These are phyloP conservation scores for Battus philenor DNA, from an alignment of 1,140 invertebrate species.

Conservation along the genomic window DNA sequence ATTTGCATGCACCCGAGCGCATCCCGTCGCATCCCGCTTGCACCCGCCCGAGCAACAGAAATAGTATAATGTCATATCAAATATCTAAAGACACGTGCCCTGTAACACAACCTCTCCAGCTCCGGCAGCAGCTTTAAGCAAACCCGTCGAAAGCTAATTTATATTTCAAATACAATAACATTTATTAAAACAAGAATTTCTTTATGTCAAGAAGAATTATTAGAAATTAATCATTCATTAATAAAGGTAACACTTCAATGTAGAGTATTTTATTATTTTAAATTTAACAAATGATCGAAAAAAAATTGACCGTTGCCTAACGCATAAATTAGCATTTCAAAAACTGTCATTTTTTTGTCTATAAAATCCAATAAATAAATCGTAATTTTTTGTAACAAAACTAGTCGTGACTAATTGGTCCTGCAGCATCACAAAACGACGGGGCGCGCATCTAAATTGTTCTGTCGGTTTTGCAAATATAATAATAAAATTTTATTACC, in stretches of 20 bases:
- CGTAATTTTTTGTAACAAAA: conserved; percentile 34
- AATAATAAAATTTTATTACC: conserved; percentile 73
- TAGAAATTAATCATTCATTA: conserved; percentile 16
- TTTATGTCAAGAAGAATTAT: no score
- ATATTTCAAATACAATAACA: no score
- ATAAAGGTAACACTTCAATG: conserved; percentile 41
- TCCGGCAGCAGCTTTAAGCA: not conserved
- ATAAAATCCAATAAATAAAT: conserved; percentile 43
- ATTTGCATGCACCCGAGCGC: conserved; percentile 66
- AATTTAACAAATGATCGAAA: conserved; percentile 21
- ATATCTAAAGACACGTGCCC: conserved; percentile 54
- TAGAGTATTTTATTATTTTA: conserved; percentile 56
- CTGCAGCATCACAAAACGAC: conserved; percentile 36
- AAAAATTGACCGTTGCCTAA: conserved; percentile 21
- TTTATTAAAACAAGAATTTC: no score
- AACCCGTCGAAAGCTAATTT: not conserved
- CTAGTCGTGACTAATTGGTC: conserved; percentile 61
- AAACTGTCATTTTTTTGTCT: conserved; percentile 50
- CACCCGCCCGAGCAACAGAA: conserved; percentile 46
- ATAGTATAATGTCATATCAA: conserved; percentile 72
- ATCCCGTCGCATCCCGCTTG: conserved; percentile 46
- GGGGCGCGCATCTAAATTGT: conserved; percentile 53
- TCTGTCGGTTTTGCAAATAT: conserved; percentile 68
- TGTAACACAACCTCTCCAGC: conserved; percentile 22
- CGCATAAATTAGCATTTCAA: conserved; percentile 42